These are phyloP conservation scores for Coenonympha glycerion DNA, from an alignment of 2,888 invertebrate genomes.

Conservation along the genomic window DNA sequence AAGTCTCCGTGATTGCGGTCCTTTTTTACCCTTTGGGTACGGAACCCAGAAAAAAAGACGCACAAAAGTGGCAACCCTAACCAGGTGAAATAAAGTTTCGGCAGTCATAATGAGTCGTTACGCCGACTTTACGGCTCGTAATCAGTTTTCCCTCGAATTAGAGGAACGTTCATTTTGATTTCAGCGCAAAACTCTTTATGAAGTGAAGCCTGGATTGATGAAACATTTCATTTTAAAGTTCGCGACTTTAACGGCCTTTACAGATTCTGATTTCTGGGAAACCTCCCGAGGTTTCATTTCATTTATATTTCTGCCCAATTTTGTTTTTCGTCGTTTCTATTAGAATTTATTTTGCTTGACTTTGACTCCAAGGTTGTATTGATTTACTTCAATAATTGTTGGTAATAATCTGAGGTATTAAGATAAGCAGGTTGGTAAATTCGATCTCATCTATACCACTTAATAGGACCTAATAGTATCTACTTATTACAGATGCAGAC, in stretches of 20 bases:
- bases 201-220: constrained; percentile 19
- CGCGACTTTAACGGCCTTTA: constrained; percentile 3
- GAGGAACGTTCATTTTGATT: constrained; percentile 22
- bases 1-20: too few species aligned
- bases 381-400: too few species aligned
- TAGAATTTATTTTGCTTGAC: too few species aligned
- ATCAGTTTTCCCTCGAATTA: constrained; percentile 25
- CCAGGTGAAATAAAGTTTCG: constrained; percentile 20
- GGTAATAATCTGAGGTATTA: too few species aligned
- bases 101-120: constrained; percentile 25
- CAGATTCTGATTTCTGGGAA: constrained; percentile 1
- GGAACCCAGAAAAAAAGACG: not conserved
- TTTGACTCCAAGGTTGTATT: too few species aligned
- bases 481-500: too few species aligned
- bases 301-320: not conserved
- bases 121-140: constrained; percentile 23
- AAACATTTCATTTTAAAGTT: constrained; percentile 20
- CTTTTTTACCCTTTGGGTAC: too few species aligned
- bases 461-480: too few species aligned
- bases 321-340: not conserved
- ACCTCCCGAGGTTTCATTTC: not conserved
- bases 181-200: constrained; percentile 21
- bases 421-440: too few species aligned
- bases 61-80: constrained; percentile 14
- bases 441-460: too few species aligned